Base-by-base conservation (phyloP, 2,797 vertebrate genomes). In the Brotogeris chrysoptera region DNA sequence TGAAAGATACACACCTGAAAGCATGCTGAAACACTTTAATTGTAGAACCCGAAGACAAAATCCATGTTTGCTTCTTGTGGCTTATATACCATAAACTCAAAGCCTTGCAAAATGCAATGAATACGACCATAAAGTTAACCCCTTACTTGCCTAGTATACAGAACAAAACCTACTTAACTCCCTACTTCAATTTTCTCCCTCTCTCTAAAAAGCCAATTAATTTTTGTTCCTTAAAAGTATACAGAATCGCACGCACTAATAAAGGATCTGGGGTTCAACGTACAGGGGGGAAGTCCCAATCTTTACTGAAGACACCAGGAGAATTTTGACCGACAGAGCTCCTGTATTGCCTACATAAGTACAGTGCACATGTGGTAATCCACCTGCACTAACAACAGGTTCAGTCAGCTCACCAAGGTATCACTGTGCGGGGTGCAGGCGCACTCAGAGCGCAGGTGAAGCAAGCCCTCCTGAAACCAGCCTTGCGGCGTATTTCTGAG, bases 311-410 rank as follows among this genome's bases (percentile, higher is more conserved):
- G 90, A 77, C 0, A 6, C 52, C 63, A 38, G 32, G 66, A 55
- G 80, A 84, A 50, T 28, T 77, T 24, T 50, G 55, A 38, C 52
- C 74, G 49, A 18, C 15, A 69, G 60, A 61, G 53, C 53, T 80
- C 16, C 69, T 79, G 49, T 28, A 50, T 70, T 69, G 78, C 61
- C 72, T 65, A 10, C 72, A n/a, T 14, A 57, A 47, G 24, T 1
- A 8, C 27, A 73, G 64, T 3, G 30, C 0, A 4, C 38, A 41
- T 27, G 91, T 61, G 68, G 39, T 32, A 79, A 93, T 66, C 53
- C 80, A 84, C 90, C 84, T 78, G 79, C 13, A 39, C 53, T 69
- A 90, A 74, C 47, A 68, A 46, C 66, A 86, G 66, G 84, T 55
- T 39, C 30, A 34, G 79, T 44, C 34, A 43, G 91, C 85, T 90